These are phyloP conservation scores for Plestiodon gilberti DNA, from an alignment of 2,113 vertebrate species.

Conservation along the genomic window DNA sequence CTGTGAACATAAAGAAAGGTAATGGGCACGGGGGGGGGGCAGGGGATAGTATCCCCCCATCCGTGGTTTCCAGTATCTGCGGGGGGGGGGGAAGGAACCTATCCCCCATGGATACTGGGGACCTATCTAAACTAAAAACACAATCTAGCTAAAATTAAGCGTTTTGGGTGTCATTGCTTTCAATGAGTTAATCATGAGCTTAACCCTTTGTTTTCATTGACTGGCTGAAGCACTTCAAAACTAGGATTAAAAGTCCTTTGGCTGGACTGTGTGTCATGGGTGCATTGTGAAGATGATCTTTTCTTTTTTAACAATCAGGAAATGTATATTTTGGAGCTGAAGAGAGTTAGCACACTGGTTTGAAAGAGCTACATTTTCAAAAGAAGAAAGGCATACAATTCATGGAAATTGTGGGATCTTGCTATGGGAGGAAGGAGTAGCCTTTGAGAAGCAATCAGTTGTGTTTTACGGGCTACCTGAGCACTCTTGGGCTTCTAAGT, in stretches of 20 bases:
- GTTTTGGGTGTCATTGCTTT: too few species aligned
- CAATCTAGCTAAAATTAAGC: background rate
- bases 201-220: too few species aligned
- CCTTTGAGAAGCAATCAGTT: too few species aligned
- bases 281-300: background rate
- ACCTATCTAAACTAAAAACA: background rate
- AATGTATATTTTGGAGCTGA: background rate
- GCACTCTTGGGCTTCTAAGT: background rate
- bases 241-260: background rate
- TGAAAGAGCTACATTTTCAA: background rate
- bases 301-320: background rate
- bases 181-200: too few species aligned
- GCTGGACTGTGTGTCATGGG: background rate
- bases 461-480: background rate
- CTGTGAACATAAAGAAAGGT: too few species aligned
- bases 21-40: too few species aligned
- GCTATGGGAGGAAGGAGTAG: too few species aligned
- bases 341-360: background rate
- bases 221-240: too few species aligned
- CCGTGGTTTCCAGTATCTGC: too few species aligned
- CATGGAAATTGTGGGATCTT: background rate
- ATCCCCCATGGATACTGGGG: too few species aligned
- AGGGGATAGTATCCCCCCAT: too few species aligned
- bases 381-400: background rate
- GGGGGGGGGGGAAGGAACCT: too few species aligned